These are phyloP conservation scores for Cyphomyrus plagiostoma DNA, from an alignment of 2,113 vertebrate species.

Conservation along the genomic window DNA sequence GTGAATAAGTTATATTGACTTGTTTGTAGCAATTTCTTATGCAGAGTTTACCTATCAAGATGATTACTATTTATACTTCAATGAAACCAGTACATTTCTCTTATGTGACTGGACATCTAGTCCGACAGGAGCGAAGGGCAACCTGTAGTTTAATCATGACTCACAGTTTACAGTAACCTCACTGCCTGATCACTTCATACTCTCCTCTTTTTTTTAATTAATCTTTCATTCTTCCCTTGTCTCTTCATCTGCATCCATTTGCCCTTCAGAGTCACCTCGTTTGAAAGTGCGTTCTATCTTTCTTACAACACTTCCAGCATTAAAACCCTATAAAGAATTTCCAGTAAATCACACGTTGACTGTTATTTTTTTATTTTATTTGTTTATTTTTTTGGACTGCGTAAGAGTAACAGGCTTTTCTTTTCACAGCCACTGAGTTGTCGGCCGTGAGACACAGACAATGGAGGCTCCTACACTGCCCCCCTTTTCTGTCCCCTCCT, in stretches of 20 bases:
- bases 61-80: background rate
- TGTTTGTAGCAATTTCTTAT: background rate
- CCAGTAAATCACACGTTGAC: conserved; percentile 20
- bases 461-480: background rate
- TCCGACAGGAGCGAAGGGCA: background rate
- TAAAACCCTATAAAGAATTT: conserved; percentile 1
- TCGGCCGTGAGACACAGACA: background rate
- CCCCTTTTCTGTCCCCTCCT: background rate
- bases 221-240: conserved; percentile 10
- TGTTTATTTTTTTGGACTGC: background rate
- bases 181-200: background rate
- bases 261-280: conserved; percentile 3
- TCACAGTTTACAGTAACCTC: background rate
- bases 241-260: conserved; percentile 21
- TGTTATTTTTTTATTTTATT: background rate
- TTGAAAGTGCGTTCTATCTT: background rate
- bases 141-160: background rate
- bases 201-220: conserved; percentile 7
- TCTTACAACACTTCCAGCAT: background rate
- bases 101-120: background rate
- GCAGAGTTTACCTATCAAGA: background rate
- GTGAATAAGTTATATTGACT: background rate
- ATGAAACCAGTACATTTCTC: background rate
- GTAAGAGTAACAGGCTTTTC: background rate
- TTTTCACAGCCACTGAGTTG: background rate